Percentiles rank a stretch among this genome's conserved stretches.
Evolutionary conservation across 2,113 vertebrate genomes (phyloP).

Genomic region (Sylvietta virens): DNA sequence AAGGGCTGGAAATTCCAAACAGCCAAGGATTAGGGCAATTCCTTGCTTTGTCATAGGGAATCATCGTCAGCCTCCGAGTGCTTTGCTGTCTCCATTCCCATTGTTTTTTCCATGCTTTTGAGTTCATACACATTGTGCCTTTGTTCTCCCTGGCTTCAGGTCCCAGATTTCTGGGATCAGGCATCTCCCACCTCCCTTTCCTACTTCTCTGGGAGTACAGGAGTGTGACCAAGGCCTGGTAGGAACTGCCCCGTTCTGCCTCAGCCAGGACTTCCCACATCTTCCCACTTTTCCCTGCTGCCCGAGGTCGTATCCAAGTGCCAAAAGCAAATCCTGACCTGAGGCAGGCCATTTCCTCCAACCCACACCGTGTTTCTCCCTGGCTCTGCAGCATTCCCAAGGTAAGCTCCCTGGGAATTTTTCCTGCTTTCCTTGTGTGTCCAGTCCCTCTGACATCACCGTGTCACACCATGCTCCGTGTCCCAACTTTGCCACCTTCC

Average conservation of each 20-base stretch:
- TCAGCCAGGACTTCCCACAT: background rate
- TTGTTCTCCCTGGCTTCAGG: background rate
- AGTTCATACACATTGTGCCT: background rate
- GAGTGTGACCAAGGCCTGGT: background rate
- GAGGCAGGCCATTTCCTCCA: background rate
- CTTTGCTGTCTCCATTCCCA: background rate
- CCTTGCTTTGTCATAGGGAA: background rate
- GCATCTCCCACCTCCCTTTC: background rate
- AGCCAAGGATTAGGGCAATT: background rate
- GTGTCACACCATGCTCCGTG: fast-evolving
- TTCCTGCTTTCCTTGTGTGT: background rate
- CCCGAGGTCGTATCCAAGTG: background rate
- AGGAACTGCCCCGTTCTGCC: background rate
- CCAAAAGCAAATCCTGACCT: background rate
- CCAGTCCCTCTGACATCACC: background rate
- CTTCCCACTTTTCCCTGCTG: background rate
- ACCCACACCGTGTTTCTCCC: fast-evolving
- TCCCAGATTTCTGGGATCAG: background rate
- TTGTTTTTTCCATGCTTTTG: background rate
- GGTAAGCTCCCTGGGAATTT: background rate
- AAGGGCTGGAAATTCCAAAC: background rate
- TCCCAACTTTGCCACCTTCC: background rate
- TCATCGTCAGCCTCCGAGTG: background rate
- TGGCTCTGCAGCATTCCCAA: background rate
- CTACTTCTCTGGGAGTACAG: fast-evolving